phyloP scores from a whole-genome alignment of 2,888 invertebrate species.

The Hymenopus coronatus region DNA sequence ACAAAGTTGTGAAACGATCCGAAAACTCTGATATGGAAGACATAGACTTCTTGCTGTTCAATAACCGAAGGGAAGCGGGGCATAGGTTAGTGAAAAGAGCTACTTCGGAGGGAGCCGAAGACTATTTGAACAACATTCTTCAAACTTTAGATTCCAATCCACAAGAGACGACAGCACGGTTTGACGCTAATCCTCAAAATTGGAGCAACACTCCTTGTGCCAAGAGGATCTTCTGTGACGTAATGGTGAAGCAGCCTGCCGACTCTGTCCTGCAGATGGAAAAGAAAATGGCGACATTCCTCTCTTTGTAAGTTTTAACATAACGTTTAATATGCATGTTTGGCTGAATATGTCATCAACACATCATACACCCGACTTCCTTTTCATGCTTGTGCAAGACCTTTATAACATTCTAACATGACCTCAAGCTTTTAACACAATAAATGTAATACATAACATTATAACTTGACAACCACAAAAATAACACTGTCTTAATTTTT shows the following conservation, averaged over 20 bases:
- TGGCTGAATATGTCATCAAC: too few species aligned
- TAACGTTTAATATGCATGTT: too few species aligned
- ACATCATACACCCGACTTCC: background rate
- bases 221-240: conserved; percentile 73
- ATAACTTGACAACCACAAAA: too few species aligned
- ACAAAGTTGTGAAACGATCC: background rate
- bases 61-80: background rate
- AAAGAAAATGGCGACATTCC: conserved; percentile 72
- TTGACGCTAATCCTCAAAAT: background rate
- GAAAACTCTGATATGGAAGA: background rate
- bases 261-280: conserved; percentile 74
- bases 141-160: conserved; percentile 23
- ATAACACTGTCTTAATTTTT: too few species aligned
- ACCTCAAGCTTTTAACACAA: background rate
- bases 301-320: conserved; percentile 64
- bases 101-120: background rate
- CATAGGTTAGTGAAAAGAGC: conserved; percentile 6
- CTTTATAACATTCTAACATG: background rate
- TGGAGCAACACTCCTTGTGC: conserved; percentile 78
- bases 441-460: background rate
- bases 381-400: background rate
- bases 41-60: background rate
- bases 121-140: conserved; percentile 27
- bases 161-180: background rate
- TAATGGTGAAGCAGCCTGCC: conserved; percentile 65